phyloP scores from a whole-genome alignment of 2,888 invertebrate species.

The Drosophila acutilabella region DNA sequence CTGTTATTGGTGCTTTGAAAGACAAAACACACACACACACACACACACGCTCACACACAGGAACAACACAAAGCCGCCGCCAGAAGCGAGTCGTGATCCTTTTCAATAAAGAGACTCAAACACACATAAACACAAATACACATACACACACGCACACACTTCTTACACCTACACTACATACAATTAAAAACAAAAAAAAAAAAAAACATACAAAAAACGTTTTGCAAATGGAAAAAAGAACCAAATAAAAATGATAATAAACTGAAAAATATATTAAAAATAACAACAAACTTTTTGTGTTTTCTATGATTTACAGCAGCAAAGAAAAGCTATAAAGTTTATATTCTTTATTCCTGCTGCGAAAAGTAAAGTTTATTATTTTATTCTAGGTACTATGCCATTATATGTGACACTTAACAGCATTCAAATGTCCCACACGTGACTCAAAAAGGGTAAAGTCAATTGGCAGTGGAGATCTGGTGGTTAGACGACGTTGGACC shows the following conservation, averaged over 20 bases:
- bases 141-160: conserved; percentile 13
- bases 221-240: conserved; percentile 58
- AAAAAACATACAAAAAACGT: conserved; percentile 24
- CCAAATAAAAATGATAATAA: conserved; percentile 61
- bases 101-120: neutral
- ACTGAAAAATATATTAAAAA: conserved; percentile 48
- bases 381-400: too few relatives aligned
- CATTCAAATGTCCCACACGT: too few relatives aligned
- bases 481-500: too few relatives aligned
- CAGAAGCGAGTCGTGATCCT: conserved; percentile 25
- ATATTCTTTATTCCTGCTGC: too few relatives aligned
- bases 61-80: conserved; percentile 26
- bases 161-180: conserved; percentile 13
- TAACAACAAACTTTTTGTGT: neutral
- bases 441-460: too few relatives aligned
- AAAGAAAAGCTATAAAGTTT: too few relatives aligned
- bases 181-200: neutral
- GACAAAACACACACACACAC: conserved; percentile 32
- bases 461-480: too few relatives aligned
- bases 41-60: conserved; percentile 7
- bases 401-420: too few relatives aligned
- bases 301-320: neutral
- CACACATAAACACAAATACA: conserved; percentile 10
- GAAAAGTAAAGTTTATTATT: too few relatives aligned
- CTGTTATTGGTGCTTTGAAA: conserved; percentile 66